phyloP scores from a whole-genome alignment of 2,888 invertebrate genomes.

The Empis stercorea region DNA sequence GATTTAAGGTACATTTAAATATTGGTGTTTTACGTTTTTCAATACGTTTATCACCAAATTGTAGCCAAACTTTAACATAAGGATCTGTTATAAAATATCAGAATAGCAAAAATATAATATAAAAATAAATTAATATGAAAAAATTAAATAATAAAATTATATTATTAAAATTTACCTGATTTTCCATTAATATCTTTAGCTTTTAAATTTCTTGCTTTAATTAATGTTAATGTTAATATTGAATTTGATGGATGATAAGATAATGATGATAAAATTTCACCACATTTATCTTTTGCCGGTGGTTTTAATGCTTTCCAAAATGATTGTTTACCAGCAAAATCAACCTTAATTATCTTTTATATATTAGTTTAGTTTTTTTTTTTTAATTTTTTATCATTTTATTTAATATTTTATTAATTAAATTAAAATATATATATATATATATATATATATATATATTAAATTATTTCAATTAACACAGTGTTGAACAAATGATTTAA shows the following conservation, averaged over 20 bases:
- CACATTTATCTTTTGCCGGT: conserved; percentile 85
- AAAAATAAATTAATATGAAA: neutral
- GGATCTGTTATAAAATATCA: conserved; percentile 82
- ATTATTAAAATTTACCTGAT: conserved; percentile 52
- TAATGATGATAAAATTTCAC: conserved; percentile 79
- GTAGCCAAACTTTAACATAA: conserved; percentile 96
- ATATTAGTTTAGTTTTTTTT: neutral
- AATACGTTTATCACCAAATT: conserved; percentile 86
- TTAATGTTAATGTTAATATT: conserved; percentile 74
- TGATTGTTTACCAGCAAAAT: conserved; percentile 83
- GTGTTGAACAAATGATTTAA: no score
- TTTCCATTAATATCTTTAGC: conserved; percentile 95
- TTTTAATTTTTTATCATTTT: neutral
- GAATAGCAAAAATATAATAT: no score
- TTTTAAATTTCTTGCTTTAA: conserved; percentile 88
- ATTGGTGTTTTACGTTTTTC: conserved; percentile 94
- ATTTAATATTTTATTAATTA: no score
- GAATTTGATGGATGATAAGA: conserved; percentile 96
- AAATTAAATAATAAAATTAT: neutral
- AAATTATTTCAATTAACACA: no score
- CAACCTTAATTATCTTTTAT: conserved; percentile 49
- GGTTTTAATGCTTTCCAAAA: conserved; percentile 90
- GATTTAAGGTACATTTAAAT: conserved; percentile 87
- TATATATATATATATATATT: no score
- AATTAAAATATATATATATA: no score